These are phyloP conservation scores for Poeciliopsis prolifica DNA, from an alignment of 2,113 vertebrate species.

Conservation along the genomic window DNA sequence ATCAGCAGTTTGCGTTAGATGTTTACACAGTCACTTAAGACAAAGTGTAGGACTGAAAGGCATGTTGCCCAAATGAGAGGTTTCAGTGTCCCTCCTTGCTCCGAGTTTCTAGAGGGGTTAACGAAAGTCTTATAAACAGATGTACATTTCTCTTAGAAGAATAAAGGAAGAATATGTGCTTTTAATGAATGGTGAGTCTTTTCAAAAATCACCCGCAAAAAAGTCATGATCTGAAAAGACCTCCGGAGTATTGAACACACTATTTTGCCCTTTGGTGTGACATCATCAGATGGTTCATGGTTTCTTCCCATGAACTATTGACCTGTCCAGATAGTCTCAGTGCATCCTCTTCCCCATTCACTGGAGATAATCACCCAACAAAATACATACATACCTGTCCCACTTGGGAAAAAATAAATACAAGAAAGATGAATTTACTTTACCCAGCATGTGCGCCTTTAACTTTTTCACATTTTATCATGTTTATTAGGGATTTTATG, in stretches of 20 bases:
- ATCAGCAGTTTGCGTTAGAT: background rate
- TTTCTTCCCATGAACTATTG: too few species aligned
- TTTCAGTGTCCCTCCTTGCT: slow-evolving; percentile 28
- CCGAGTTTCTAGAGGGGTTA: slow-evolving; percentile 27
- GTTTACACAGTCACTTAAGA: background rate
- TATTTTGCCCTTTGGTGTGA: background rate
- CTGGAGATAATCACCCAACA: too few species aligned
- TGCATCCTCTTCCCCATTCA: too few species aligned
- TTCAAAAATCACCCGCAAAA: slow-evolving; percentile 5
- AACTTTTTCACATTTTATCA: background rate
- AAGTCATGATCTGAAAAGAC: background rate
- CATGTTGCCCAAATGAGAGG: background rate
- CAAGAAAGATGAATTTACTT: background rate
- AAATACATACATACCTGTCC: too few species aligned
- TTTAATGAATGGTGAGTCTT: slow-evolving; percentile 4
- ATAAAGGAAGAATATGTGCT: slow-evolving; percentile 19
- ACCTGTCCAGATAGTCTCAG: too few species aligned
- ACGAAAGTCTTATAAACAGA: slow-evolving; percentile 33
- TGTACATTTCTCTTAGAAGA: slow-evolving; percentile 30
- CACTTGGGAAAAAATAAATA: too few species aligned
- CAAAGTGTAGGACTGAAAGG: slow-evolving; percentile 10
- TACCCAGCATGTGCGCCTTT: background rate
- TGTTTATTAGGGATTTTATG: too few species aligned
- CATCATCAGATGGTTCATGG: too few species aligned
- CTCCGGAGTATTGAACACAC: background rate